Percentiles rank a stretch among this genome's conserved stretches.
Conservation (phyloP, 2,888 invertebrate species). For the Thera britannica region DNA sequence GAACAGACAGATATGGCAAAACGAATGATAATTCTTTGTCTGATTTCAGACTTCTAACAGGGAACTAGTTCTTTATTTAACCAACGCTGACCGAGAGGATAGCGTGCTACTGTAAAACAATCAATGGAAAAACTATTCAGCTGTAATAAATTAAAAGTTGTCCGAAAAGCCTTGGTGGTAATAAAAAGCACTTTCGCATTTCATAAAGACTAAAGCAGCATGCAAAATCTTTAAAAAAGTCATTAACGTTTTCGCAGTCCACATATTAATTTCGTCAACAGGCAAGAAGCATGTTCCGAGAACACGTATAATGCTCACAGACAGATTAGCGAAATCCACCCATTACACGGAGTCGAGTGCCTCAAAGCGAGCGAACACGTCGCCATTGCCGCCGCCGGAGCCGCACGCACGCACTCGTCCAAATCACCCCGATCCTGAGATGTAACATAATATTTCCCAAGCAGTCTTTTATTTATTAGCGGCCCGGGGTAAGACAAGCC, state of each 20-base stretch:
- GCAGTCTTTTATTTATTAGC: conserved; percentile 83
- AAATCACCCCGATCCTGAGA: conserved; percentile 65
- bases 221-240: background rate
- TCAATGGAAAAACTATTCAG: too few relatives aligned
- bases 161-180: too few relatives aligned
- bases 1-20: too few relatives aligned
- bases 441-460: conserved; percentile 84
- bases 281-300: conserved; percentile 18
- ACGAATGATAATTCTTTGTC: too few relatives aligned
- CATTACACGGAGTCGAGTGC: conserved; percentile 69
- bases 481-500: conserved; percentile 54
- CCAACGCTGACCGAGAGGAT: too few relatives aligned
- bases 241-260: conserved; percentile 3
- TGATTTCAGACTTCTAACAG: too few relatives aligned
- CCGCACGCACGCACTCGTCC: conserved; percentile 67
- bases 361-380: conserved; percentile 66
- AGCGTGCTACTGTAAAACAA: too few relatives aligned
- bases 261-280: conserved; percentile 8
- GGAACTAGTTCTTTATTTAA: too few relatives aligned
- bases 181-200: too few relatives aligned
- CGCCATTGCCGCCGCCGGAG: conserved; percentile 44
- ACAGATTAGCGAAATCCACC: conserved; percentile 58
- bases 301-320: conserved; percentile 31
- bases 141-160: too few relatives aligned
- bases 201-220: background rate